A percentile compares a stretch with the other conserved stretches of the same genome.
phyloP scores from a whole-genome alignment of 1,140 invertebrate species.

The Sipha flava region DNA sequence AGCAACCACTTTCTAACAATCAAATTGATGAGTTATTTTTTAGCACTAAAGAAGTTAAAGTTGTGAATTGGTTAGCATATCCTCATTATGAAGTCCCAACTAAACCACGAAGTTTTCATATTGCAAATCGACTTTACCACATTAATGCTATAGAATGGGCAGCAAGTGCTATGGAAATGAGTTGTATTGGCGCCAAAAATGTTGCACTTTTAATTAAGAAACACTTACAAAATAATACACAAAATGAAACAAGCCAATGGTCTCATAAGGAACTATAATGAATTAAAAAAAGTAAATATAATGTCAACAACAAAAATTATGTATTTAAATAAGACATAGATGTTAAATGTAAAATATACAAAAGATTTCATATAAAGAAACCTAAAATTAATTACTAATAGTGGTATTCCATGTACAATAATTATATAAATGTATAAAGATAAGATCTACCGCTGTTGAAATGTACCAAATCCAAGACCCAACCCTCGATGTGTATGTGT shows the following conservation, averaged over 20 bases:
- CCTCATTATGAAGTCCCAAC: conserved; percentile 49
- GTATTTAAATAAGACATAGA: conserved; percentile 18
- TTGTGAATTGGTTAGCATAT: conserved; percentile 55
- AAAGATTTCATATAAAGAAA: neutral
- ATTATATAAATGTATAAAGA: neutral
- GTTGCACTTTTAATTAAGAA: conserved; percentile 47
- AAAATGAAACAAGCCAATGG: neutral
- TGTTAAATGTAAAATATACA: conserved; percentile 16
- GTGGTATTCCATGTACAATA: conserved; percentile 4
- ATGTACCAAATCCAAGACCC: conserved; percentile 67
- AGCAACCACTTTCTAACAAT: conserved; percentile 43
- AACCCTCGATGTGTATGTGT: conserved; percentile 90
- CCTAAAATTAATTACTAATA: conserved; percentile 24
- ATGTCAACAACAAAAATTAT: conserved; percentile 5
- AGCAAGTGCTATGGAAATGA: conserved; percentile 67
- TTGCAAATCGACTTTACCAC: conserved; percentile 53
- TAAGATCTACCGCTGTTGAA: conserved; percentile 34
- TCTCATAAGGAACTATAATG: neutral
- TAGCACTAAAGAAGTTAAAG: conserved; percentile 43
- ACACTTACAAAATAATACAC: neutral
- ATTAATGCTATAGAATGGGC: conserved; percentile 60
- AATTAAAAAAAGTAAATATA: neutral
- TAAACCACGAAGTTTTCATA: conserved; percentile 48
- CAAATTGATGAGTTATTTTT: conserved; percentile 49
- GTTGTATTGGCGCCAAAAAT: conserved; percentile 56